phyloP scores from a whole-genome alignment of 2,888 invertebrate species.

The Oxyteleia sp. region DNA sequence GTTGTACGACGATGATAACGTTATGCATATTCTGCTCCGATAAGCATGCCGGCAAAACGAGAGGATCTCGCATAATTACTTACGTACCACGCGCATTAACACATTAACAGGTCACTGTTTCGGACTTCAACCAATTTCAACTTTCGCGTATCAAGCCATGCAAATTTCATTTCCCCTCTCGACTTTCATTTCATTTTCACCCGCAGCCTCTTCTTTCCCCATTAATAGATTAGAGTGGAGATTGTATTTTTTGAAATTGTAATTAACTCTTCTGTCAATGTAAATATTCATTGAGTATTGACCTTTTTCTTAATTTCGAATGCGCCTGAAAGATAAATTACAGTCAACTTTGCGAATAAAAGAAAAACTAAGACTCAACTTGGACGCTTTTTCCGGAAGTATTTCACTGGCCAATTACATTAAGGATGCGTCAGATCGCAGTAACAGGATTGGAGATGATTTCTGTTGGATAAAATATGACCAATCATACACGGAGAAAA shows the following conservation, averaged over 20 bases:
- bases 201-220: not conserved
- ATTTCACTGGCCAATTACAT: too few relatives aligned
- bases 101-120: conserved; percentile 38
- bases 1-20: conserved; percentile 30
- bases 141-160: conserved; percentile 18
- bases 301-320: too few relatives aligned
- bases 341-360: too few relatives aligned
- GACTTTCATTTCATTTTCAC: not conserved
- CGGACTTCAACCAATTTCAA: conserved; percentile 34
- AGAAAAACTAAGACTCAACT: too few relatives aligned
- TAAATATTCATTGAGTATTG: not conserved
- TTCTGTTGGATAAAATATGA: too few relatives aligned
- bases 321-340: too few relatives aligned
- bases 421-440: too few relatives aligned
- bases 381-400: too few relatives aligned
- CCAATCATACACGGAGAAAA: too few relatives aligned
- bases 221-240: not conserved
- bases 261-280: not conserved
- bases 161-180: conserved; percentile 10
- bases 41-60: conserved; percentile 36
- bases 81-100: conserved; percentile 43
- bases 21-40: conserved; percentile 34
- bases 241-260: not conserved
- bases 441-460: too few relatives aligned
- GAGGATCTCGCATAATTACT: conserved; percentile 37